Base-by-base conservation (phyloP, 2,888 invertebrate species). In the Phragmatobia fuliginosa region DNA sequence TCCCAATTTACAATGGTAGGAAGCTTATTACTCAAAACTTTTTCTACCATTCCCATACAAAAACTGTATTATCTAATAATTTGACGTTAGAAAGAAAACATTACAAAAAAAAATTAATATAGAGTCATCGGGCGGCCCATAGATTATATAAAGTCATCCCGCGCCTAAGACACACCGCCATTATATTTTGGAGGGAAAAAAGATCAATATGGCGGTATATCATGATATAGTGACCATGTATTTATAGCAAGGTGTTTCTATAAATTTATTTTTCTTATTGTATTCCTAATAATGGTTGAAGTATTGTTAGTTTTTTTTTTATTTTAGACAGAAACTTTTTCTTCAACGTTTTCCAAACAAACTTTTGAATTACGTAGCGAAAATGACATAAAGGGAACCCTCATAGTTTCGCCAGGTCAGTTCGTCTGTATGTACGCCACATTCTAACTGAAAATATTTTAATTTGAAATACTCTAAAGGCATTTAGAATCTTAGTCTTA, bases 71-170 rank as follows among this genome's bases (percentile, higher is more conserved):
- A 75, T 77, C 81, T 82, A 80, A 83, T 85, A 89, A 90, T 88
- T 89, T 87, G 80, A 83, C 75, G 77, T 68, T 56, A 61, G 41
- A 76, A 77, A 74, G 66, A 84, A 85, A 87, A 80, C 76, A 81
- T 82, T 81, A 87, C 85, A 87, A 84, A 79, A 88, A 90, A 88
- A 92, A 18, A 91, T 91, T 93, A 92, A 92, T 92, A 93, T 93
- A 93, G 91, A 93, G 92, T 92, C 93, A 92, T 93, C 92, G 86
- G 76, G 79, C 76, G 74, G 88, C 83, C 90, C 92, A 92, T 92
- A 93, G 92, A 92, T 93, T 91, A 92, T 93, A 93, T 92, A 86
- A 91, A 93, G 93, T 92, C 93, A 93, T 94, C 92, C 91, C 88
- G 90, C 86, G 90, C 88, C 90, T 86, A 88, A 87, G 85, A 87